Evolutionary conservation across 2,888 invertebrate species (phyloP), one percentile per base, ranked within the genome.

Genomic region (Pandemis heparana): DNA sequence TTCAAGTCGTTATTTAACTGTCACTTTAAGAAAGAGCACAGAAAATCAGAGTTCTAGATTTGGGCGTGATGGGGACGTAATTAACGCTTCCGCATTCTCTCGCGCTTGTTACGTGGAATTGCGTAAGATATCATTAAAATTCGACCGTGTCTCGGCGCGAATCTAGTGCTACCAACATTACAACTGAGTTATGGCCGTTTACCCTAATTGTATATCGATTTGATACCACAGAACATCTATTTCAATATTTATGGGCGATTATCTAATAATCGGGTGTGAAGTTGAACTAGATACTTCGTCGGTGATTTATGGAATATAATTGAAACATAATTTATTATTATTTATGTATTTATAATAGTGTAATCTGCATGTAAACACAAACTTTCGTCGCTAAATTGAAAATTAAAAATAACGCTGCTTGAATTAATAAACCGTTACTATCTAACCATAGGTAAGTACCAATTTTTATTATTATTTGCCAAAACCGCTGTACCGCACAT

Each of bases 1-100:
- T 73, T 60, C 65, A 65, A 75, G 82, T 87, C 86, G 87, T 88
- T 89, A 89, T 87, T 90, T 90, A 87, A 87, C 91, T 91, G 89
- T 89, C 87, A 87, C 91, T 91, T 83, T 83, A 84, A 82, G 81
- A 83, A 86, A 87, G 89, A 90, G 87, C 83, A 88, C 90, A 90
- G 90, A 87, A 89, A 90, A 90, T 88, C 81, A 83, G 80, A 79
- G 78, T 77, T 75, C 78, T 79, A 77, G 76, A 75, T 38, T 56
- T 32, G 61, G 73, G 61, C 51, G 64, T 39, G 66, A 59, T 51
- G 71, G 79, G 84, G 83, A 83, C 79, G 79, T 81, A 77, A 87
- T 87, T 84, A 82, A 77, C 77, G 80, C 74, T 75, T 76, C 62
- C 65, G 70, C 71, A 68, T 83, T 81, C 79, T 77, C 48, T 56